These are phyloP conservation scores for Uloborus plumipes DNA, from an alignment of 2,888 invertebrate species.

Conservation along the genomic window DNA sequence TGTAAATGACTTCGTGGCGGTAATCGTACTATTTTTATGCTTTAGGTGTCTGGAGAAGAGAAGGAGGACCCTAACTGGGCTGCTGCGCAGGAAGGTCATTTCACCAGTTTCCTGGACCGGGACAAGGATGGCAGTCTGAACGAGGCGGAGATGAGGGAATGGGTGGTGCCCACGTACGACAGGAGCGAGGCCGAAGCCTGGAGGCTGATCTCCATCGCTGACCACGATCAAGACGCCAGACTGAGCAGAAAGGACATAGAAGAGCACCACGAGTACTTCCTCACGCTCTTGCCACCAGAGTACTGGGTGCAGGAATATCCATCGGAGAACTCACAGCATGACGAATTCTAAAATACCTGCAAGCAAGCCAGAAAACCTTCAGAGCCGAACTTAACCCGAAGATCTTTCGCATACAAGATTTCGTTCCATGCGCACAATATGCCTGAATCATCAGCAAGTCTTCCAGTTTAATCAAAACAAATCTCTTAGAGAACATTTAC, in stretches of 20 bases:
- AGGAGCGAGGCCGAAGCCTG: slow-evolving; percentile 74
- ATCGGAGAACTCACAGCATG: slow-evolving; percentile 56
- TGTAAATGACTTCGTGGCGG: too few relatives aligned
- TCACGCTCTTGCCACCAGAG: slow-evolving; percentile 65
- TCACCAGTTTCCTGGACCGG: slow-evolving; percentile 74
- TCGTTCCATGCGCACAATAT: too few relatives aligned
- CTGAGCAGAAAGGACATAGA: slow-evolving; percentile 65
- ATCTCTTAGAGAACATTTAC: too few relatives aligned
- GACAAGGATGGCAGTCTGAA: slow-evolving; percentile 74
- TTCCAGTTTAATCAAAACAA: too few relatives aligned
- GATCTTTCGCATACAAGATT: too few relatives aligned
- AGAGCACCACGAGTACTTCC: slow-evolving; percentile 65
- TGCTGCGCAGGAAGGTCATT: slow-evolving; percentile 74
- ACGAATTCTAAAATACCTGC: slow-evolving; percentile 61
- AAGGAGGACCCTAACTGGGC: slow-evolving; percentile 74
- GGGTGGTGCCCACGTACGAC: slow-evolving; percentile 75
- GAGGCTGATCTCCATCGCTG: slow-evolving; percentile 74
- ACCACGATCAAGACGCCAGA: slow-evolving; percentile 70
- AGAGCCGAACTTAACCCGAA: too few relatives aligned
- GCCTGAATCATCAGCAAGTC: too few relatives aligned
- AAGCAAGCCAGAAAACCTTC: neutral
- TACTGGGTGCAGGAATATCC: slow-evolving; percentile 66
- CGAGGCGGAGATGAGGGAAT: slow-evolving; percentile 73
- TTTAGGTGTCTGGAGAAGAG: slow-evolving; percentile 62
- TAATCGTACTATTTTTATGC: neutral